Percentiles rank a stretch among this genome's conserved stretches.
Conservation (phyloP, 2,888 invertebrate genomes). For the Drosophila hamatofila region DNA sequence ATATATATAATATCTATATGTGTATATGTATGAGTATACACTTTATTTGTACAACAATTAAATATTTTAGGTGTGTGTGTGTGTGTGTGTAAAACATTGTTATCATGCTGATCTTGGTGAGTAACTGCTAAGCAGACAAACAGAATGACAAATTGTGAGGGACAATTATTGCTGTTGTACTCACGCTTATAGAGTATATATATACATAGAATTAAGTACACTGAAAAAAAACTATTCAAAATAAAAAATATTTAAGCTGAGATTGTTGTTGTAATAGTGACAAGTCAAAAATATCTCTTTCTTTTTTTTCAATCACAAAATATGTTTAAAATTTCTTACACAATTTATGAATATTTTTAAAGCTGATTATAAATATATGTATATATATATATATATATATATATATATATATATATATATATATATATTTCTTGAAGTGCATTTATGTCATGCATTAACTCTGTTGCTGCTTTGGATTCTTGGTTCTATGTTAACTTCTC, state of each 20-base stretch:
- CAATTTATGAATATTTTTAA: background rate
- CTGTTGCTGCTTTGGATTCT: conserved; percentile 25
- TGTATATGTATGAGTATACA: background rate
- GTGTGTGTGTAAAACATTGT: conserved; percentile 38
- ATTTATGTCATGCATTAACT: conserved; percentile 33
- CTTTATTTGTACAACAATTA: conserved; percentile 73
- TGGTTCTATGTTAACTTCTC: conserved; percentile 27
- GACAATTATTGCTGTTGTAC: conserved; percentile 41
- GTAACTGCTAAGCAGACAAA: conserved; percentile 55
- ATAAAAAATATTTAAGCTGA: background rate
- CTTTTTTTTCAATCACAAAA: background rate
- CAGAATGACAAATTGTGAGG: conserved; percentile 64
- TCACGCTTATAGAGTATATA: conserved; percentile 5
- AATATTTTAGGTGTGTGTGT: conserved; percentile 30
- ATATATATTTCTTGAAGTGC: conserved; percentile 3
- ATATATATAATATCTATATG: background rate
- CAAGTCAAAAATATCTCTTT: background rate
- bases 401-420: too few relatives aligned
- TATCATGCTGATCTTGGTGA: conserved; percentile 57
- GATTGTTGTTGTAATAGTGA: too few relatives aligned
- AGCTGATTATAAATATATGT: too few relatives aligned
- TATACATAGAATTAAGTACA: conserved; percentile 2
- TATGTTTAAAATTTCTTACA: too few relatives aligned
- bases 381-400: too few relatives aligned
- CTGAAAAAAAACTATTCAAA: background rate